Evolutionary conservation across 2,113 vertebrate genomes (phyloP).

Genomic region (Burhinus bistriatus): DNA sequence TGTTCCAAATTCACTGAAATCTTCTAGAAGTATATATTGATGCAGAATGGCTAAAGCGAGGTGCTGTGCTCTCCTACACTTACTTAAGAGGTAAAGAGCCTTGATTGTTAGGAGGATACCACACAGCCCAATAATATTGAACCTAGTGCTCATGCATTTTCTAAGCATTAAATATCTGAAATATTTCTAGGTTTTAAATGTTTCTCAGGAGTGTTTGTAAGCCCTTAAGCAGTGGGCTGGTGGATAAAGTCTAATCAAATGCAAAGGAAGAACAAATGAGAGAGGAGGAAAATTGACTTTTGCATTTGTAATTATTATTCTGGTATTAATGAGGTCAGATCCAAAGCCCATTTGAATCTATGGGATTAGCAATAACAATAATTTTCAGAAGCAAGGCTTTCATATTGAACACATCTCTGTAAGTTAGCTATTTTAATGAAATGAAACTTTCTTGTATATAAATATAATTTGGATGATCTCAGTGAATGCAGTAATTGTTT

Average conservation of each 20-base stretch:
- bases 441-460: background rate
- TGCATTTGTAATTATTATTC: slow-evolving; percentile 29
- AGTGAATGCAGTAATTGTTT: background rate
- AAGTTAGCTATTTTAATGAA: slow-evolving; percentile 3
- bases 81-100: background rate
- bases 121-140: background rate
- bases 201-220: slow-evolving; percentile 11
- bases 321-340: slow-evolving; percentile 40
- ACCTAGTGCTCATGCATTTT: background rate
- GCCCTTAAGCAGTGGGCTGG: background rate
- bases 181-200: background rate
- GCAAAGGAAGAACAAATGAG: background rate
- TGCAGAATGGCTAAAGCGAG: background rate
- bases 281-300: background rate
- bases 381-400: background rate
- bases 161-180: background rate
- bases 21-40: background rate
- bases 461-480: background rate
- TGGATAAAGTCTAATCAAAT: background rate
- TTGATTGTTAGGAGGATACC: background rate
- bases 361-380: slow-evolving; percentile 9
- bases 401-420: background rate
- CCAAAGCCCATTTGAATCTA: background rate
- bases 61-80: background rate
- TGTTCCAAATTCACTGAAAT: background rate